Evolutionary conservation across 53 echinoderm and acorn worm genomes (phyloP), one percentile per base, ranked within the genome.

Genomic region (Paelopatides confundens): DNA sequence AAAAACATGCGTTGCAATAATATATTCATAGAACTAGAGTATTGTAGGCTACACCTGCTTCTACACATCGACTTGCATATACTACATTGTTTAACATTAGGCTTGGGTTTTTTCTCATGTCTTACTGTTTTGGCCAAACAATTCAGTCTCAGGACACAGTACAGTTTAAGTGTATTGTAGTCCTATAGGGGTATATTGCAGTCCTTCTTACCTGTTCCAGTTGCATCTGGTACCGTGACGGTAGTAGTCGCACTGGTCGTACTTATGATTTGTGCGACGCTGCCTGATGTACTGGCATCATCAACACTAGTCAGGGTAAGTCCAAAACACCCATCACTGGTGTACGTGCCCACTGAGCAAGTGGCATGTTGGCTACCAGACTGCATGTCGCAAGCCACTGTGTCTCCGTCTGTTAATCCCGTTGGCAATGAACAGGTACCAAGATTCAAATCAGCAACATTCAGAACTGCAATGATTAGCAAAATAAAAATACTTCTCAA

Each of bases 201-300:
- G n/a, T n/a, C n/a, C n/a, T 54, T 54, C 54, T 15, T n/a, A 54
- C 54, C 54, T 54, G 54, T 15, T 54, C 54, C 54, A 17, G 24
- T 17, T 21, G 54, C 0, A 54, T 1, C 0, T 58, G 58, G 58
- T 15, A 70, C 35, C 2, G 37, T 70, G 70, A 70, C 70, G 35
- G 70, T 70, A 21, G 70, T 70, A 17, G 70, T n/a, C 35, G 70
- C 70, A 70, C 70, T 70, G 5, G 70, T 70, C 14, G 38, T 35
- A 35, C 70, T 39, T n/a, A 70, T 38, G 3, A 3, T 2, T 35
- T 70, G 37, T n/a, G n/a, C n/a, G n/a, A n/a, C n/a, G n/a, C n/a
- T n/a, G n/a, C n/a, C n/a, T n/a, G n/a, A n/a, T 4, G 23, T 39
- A 70, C 12, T 4, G 9, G 15, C 4, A 14, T 3, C 14, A 35